phyloP scores from a whole-genome alignment of 1,140 invertebrate species.

The Leptopilina boulardi region DNA sequence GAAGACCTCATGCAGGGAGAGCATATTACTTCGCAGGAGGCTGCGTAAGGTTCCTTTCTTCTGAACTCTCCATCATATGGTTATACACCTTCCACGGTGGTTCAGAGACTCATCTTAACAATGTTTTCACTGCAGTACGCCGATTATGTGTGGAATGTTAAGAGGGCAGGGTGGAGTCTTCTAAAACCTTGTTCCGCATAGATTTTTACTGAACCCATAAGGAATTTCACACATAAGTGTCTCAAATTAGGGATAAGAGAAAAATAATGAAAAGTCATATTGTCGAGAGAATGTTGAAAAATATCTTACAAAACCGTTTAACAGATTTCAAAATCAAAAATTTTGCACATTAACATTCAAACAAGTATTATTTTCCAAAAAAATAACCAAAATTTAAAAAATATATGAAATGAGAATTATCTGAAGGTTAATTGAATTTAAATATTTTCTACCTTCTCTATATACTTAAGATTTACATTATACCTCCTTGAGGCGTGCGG shows the following conservation, averaged over 20 bases:
- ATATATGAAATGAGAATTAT: too few relatives aligned
- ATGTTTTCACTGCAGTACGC: conserved; percentile 10
- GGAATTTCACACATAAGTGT: background rate
- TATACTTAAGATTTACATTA: conserved; percentile 28
- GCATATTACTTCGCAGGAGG: conserved; percentile 68
- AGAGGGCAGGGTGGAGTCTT: background rate
- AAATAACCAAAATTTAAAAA: too few relatives aligned
- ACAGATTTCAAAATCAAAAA: too few relatives aligned
- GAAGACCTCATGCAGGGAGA: conserved; percentile 67
- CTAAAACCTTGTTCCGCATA: background rate
- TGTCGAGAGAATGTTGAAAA: too few relatives aligned
- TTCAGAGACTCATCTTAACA: conserved; percentile 1
- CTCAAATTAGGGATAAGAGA: background rate
- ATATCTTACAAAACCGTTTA: too few relatives aligned
- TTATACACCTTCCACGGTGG: conserved; percentile 26
- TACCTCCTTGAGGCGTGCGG: conserved; percentile 18
- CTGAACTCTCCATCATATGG: conserved; percentile 43
- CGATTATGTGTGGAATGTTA: conserved; percentile 21
- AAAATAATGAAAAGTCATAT: too few relatives aligned
- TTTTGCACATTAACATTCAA: too few relatives aligned
- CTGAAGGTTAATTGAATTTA: conserved; percentile 26
- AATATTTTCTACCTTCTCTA: conserved; percentile 34
- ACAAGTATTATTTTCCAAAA: too few relatives aligned
- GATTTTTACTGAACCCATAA: background rate
- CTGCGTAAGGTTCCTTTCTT: conserved; percentile 59